Evolutionary conservation across 2,888 invertebrate genomes (phyloP).

Genomic region (Heteropelma amictum): DNA sequence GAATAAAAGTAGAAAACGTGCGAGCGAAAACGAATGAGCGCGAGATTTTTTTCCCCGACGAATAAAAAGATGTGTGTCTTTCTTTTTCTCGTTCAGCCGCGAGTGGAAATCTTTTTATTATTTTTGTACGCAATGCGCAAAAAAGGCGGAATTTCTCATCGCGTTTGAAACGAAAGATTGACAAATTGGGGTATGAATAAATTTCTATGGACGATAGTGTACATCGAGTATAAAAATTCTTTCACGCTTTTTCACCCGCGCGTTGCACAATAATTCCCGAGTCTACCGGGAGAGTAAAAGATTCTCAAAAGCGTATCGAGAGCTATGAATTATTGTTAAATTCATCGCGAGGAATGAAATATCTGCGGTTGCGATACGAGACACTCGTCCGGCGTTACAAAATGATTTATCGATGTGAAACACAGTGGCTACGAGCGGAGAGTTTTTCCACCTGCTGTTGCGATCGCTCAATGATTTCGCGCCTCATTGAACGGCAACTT

Average conservation of each 20-base stretch:
- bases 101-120: too few species aligned
- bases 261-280: too few species aligned
- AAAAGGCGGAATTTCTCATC: neutral
- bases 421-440: neutral
- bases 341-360: constrained; percentile 41
- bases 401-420: constrained; percentile 35
- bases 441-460: neutral
- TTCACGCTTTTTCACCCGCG: constrained; percentile 36
- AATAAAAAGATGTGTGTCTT: too few species aligned
- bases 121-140: neutral
- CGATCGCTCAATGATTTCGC: constrained; percentile 25
- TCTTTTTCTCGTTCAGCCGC: too few species aligned
- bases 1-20: too few species aligned
- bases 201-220: neutral
- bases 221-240: constrained; percentile 27
- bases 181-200: neutral
- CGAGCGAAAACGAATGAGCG: too few species aligned
- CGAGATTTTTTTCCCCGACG: too few species aligned
- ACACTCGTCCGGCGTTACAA: constrained; percentile 34
- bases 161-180: neutral
- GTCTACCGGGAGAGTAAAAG: too few species aligned
- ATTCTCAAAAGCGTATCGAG: neutral
- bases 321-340: constrained; percentile 27
- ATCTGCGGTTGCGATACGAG: constrained; percentile 32
- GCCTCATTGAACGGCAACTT: constrained; percentile 42